These are phyloP conservation scores for Noctua janthe DNA, from an alignment of 2,888 invertebrate genomes.

Conservation along the genomic window DNA sequence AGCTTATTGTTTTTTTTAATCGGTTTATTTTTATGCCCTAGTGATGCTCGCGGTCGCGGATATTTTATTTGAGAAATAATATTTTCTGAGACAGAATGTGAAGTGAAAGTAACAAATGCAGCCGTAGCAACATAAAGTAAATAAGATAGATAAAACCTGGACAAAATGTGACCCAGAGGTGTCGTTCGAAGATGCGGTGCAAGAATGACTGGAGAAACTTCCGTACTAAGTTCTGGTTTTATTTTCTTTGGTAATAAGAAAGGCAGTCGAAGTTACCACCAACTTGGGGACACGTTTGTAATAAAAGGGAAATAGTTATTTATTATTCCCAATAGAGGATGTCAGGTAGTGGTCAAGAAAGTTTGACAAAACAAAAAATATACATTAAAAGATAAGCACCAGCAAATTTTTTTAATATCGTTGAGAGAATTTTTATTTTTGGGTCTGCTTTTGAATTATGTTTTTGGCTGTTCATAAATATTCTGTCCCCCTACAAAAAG, in stretches of 20 bases:
- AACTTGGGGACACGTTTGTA: conserved; percentile 54
- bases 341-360: conserved; percentile 20
- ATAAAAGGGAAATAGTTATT: conserved; percentile 59
- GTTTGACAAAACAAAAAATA: conserved; percentile 10
- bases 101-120: conserved; percentile 53
- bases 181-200: conserved; percentile 73
- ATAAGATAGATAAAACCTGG: conserved; percentile 73
- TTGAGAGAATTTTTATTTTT: background rate
- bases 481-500: conserved; percentile 12
- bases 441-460: background rate
- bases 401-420: background rate
- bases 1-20: background rate
- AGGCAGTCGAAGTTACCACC: conserved; percentile 60
- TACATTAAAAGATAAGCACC: background rate
- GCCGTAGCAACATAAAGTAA: conserved; percentile 70
- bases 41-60: background rate
- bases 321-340: conserved; percentile 44
- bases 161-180: conserved; percentile 80
- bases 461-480: conserved; percentile 30
- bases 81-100: conserved; percentile 26
- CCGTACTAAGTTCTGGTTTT: conserved; percentile 65
- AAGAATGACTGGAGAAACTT: conserved; percentile 74
- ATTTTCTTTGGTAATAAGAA: conserved; percentile 67
- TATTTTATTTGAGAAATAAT: conserved; percentile 41
- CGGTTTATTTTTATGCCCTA: background rate